A percentile compares a stretch with the other conserved stretches of the same genome.
phyloP scores from a whole-genome alignment of 2,113 vertebrate species.

The Ciconia maguari region DNA sequence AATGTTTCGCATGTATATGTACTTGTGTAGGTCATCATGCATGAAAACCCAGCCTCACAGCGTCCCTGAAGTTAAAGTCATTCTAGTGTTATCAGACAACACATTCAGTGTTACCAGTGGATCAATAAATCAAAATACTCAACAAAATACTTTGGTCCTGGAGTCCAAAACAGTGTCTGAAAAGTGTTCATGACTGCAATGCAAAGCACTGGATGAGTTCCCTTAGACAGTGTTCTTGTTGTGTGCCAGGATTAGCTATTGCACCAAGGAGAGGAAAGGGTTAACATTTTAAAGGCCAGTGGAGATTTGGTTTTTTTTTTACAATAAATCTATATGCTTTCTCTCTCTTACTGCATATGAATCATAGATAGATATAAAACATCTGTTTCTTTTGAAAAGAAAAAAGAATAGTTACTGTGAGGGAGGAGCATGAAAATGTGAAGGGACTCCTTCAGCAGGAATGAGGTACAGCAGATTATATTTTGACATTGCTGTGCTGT shows the following conservation, averaged over 20 bases:
- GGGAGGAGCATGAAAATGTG: not conserved
- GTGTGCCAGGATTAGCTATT: not conserved
- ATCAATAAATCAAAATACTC: not conserved
- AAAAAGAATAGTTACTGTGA: not conserved
- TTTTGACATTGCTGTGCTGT: not conserved
- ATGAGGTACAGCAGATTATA: not conserved
- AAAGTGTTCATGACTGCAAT: not conserved
- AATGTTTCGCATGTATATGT: not conserved
- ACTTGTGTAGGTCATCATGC: not conserved
- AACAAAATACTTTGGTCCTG: not conserved
- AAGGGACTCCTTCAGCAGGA: not conserved
- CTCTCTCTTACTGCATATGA: not conserved
- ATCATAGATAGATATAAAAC: not conserved
- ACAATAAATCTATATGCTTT: not conserved
- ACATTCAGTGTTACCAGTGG: not conserved
- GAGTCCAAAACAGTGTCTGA: not conserved
- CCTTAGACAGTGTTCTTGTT: not conserved
- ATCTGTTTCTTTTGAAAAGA: not conserved
- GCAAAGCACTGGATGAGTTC: not conserved
- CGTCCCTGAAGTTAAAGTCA: not conserved
- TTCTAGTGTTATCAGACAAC: not conserved
- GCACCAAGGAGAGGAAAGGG: not conserved
- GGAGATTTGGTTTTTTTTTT: not conserved
- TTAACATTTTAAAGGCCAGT: not conserved
- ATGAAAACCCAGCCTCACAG: not conserved